Evolutionary conservation across 2,888 invertebrate genomes (phyloP).

Genomic region (Parochlus steinenii): DNA sequence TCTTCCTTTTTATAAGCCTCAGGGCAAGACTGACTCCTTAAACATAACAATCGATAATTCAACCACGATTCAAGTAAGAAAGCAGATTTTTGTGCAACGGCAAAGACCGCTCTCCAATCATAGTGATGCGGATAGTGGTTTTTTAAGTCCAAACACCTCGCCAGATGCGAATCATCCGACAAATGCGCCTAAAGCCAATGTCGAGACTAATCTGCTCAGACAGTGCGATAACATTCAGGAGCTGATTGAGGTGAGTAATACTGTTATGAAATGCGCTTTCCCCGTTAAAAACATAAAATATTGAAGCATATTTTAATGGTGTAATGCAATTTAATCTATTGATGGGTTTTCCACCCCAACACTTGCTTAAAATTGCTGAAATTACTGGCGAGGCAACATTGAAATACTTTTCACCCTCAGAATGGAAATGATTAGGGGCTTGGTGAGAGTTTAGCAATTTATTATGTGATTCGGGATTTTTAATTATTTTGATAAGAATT

Average conservation of each 20-base stretch:
- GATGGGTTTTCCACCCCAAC: too few relatives aligned
- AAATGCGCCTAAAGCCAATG: slow-evolving; percentile 3
- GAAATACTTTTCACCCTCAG: too few relatives aligned
- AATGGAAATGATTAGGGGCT: too few relatives aligned
- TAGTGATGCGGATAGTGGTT: slow-evolving; percentile 48
- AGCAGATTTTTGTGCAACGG: slow-evolving; percentile 27
- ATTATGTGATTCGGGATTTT: too few relatives aligned
- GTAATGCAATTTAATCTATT: too few relatives aligned
- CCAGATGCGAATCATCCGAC: slow-evolving; percentile 21
- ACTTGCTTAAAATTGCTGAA: too few relatives aligned
- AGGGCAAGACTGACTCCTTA: background rate
- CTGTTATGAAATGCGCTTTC: too few relatives aligned
- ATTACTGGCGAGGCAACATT: too few relatives aligned
- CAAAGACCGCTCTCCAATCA: slow-evolving; percentile 28
- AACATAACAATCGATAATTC: slow-evolving; percentile 10
- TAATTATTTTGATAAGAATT: too few relatives aligned
- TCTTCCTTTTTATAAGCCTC: slow-evolving; percentile 4
- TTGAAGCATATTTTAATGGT: too few relatives aligned
- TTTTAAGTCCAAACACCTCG: slow-evolving; percentile 44
- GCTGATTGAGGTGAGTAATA: slow-evolving; percentile 28
- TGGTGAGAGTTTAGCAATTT: too few relatives aligned
- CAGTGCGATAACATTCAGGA: slow-evolving; percentile 31
- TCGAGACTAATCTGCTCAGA: slow-evolving; percentile 20
- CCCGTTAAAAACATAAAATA: too few relatives aligned
- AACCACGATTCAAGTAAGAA: slow-evolving; percentile 5